Evolutionary conservation across 30 jellyfish, hydroid and myxozoan species (phyloP).

Genomic region (Nemopilema nomurai): DNA sequence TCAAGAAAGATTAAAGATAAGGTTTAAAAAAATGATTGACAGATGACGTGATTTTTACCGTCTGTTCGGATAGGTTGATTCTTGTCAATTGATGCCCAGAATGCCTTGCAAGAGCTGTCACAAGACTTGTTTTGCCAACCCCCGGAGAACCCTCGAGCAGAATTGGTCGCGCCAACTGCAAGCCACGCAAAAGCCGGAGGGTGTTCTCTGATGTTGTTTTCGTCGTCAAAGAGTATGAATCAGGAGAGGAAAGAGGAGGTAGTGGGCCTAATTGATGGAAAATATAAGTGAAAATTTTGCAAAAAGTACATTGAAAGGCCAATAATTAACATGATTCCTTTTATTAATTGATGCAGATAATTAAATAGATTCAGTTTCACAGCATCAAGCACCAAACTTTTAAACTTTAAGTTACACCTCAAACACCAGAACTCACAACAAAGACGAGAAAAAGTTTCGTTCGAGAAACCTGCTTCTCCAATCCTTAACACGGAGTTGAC

Average conservation of each 20-base stretch:
- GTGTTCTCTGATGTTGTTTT: slow-evolving; percentile 86
- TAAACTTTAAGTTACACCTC: too few species aligned
- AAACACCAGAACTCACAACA: too few species aligned
- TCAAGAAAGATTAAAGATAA: too few species aligned
- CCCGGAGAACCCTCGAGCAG: slow-evolving; percentile 99
- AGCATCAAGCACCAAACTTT: too few species aligned
- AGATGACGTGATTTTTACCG: slow-evolving; percentile 73
- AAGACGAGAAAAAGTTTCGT: too few species aligned
- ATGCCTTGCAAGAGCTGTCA: slow-evolving; percentile 78
- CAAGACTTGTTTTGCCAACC: slow-evolving; percentile 96
- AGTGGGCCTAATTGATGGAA: slow-evolving; percentile 21
- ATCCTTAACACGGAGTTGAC: too few species aligned
- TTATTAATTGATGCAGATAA: too few species aligned
- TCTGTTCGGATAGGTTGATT: slow-evolving; percentile 93
- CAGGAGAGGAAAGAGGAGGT: slow-evolving; percentile 20
- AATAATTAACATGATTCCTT: too few species aligned
- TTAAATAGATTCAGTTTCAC: background rate
- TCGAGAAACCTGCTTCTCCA: too few species aligned
- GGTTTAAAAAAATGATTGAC: too few species aligned
- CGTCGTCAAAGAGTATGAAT: slow-evolving; percentile 63
- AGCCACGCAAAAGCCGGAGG: slow-evolving; percentile 72
- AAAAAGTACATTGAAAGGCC: too few species aligned
- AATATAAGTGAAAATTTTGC: background rate
- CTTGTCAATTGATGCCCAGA: slow-evolving; percentile 80
- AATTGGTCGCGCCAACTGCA: slow-evolving; percentile 89